A percentile compares a stretch with the other conserved stretches of the same genome.
These are phyloP conservation scores for Brachionus calyciflorus DNA, from an alignment of 1,140 invertebrate species.

Conservation along the genomic window DNA sequence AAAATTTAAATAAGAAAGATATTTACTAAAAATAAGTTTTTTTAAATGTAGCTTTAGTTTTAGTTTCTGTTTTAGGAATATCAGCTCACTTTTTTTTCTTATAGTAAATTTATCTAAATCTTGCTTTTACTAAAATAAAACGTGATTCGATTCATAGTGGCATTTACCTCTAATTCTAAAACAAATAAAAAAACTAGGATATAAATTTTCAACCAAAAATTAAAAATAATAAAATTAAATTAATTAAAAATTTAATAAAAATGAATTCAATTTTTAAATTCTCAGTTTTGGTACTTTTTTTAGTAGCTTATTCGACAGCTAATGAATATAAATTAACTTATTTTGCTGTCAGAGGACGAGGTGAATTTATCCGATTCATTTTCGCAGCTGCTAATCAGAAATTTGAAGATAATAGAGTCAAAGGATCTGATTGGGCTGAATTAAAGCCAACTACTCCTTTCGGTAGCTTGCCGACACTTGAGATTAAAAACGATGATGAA, in stretches of 20 bases:
- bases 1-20: too few relatives aligned
- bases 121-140: too few relatives aligned
- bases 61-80: too few relatives aligned
- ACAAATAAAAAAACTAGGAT: too few relatives aligned
- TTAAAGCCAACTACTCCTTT: constrained; percentile 49
- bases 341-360: constrained; percentile 49
- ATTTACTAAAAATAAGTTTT: too few relatives aligned
- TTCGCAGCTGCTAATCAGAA: constrained; percentile 47
- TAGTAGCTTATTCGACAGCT: neutral
- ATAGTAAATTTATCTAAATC: too few relatives aligned
- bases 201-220: too few relatives aligned
- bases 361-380: constrained; percentile 48
- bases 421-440: constrained; percentile 48
- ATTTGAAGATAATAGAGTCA: constrained; percentile 49
- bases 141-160: too few relatives aligned
- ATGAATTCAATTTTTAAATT: neutral
- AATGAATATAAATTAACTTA: constrained; percentile 46
- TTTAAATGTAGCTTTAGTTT: too few relatives aligned
- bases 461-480: constrained; percentile 46
- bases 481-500: neutral
- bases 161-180: too few relatives aligned
- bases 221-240: too few relatives aligned
- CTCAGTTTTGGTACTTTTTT: neutral
- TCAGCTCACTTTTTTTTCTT: too few relatives aligned
- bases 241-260: neutral